A percentile compares a stretch with the other conserved stretches of the same genome.
Evolutionary conservation across 2,113 vertebrate species (phyloP).

Genomic region (Toxotes chatareus): DNA sequence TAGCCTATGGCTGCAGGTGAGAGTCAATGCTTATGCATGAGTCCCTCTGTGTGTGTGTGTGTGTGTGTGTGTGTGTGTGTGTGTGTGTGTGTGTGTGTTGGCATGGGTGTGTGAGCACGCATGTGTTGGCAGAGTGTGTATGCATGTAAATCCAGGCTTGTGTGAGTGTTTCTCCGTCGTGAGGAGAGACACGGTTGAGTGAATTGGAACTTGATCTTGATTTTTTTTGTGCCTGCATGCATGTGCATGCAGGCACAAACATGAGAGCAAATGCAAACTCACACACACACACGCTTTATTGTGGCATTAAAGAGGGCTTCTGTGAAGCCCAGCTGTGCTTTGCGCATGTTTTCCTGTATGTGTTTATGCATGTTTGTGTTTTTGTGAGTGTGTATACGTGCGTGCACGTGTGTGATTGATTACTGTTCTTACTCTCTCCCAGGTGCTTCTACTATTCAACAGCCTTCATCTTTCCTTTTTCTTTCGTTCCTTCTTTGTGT

Average conservation of each 20-base stretch:
- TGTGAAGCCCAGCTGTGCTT: constrained; percentile 62
- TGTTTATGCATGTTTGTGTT: constrained; percentile 4
- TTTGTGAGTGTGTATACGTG: constrained; percentile 7
- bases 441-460: constrained; percentile 62
- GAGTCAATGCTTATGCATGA: constrained; percentile 65
- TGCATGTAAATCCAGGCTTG: constrained; percentile 53
- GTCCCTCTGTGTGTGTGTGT: constrained; percentile 15
- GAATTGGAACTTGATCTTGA: constrained; percentile 57
- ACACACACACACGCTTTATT: constrained; percentile 6
- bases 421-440: constrained; percentile 64
- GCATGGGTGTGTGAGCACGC: constrained; percentile 23
- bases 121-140: constrained; percentile 22
- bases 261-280: constrained; percentile 19
- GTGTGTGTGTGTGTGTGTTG: not conserved
- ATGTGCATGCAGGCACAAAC: constrained; percentile 37
- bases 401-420: constrained; percentile 58
- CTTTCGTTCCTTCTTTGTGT: constrained; percentile 26
- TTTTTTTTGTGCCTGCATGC: constrained; percentile 56
- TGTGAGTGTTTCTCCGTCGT: constrained; percentile 39
- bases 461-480: constrained; percentile 42
- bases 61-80: constrained; percentile 28
- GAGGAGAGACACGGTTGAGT: constrained; percentile 31
- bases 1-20: constrained; percentile 68
- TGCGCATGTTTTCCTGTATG: constrained; percentile 22
- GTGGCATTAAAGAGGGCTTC: constrained; percentile 64